These are phyloP conservation scores for Cichlasoma orientale DNA, from an alignment of 2,797 vertebrate species.

Conservation along the genomic window DNA sequence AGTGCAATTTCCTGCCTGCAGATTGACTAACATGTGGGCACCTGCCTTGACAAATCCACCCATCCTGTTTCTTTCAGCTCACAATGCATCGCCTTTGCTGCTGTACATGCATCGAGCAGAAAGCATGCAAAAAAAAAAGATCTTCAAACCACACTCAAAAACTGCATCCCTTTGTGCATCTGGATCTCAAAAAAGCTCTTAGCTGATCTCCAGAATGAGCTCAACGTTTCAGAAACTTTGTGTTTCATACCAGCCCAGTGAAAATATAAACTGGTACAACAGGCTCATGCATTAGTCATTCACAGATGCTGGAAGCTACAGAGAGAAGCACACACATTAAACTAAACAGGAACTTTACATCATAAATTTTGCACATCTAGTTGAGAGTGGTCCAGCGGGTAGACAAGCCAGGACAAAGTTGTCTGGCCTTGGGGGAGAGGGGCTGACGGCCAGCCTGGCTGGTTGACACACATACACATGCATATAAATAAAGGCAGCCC, in stretches of 20 bases:
- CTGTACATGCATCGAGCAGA: background rate
- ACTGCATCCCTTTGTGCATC: background rate
- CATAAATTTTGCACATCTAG: conserved; percentile 46
- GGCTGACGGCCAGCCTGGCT: conserved; percentile 46
- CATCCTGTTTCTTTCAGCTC: conserved; percentile 78
- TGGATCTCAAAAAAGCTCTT: background rate
- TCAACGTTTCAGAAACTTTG: conserved; percentile 15
- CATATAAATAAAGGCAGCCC: conserved; percentile 22
- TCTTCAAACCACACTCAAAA: background rate
- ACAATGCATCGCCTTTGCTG: conserved; percentile 19
- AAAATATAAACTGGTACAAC: conserved; percentile 26
- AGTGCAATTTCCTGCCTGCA: conserved; percentile 75
- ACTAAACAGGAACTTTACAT: conserved; percentile 56
- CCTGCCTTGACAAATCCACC: conserved; percentile 77
- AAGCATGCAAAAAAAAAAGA: background rate
- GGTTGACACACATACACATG: conserved; percentile 12
- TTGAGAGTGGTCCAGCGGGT: conserved; percentile 37
- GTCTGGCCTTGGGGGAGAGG: conserved; percentile 53
- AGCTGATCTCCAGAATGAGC: conserved; percentile 4
- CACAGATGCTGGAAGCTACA: conserved; percentile 52
- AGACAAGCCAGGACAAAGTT: conserved; percentile 61
- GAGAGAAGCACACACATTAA: conserved; percentile 34
- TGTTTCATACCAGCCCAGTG: conserved; percentile 30
- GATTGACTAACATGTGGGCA: conserved; percentile 78
- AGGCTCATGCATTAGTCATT: conserved; percentile 62